A percentile compares a stretch with the other conserved stretches of the same genome.
phyloP scores from a whole-genome alignment of 1,140 invertebrate genomes.

The Cheumatopsyche charites region DNA sequence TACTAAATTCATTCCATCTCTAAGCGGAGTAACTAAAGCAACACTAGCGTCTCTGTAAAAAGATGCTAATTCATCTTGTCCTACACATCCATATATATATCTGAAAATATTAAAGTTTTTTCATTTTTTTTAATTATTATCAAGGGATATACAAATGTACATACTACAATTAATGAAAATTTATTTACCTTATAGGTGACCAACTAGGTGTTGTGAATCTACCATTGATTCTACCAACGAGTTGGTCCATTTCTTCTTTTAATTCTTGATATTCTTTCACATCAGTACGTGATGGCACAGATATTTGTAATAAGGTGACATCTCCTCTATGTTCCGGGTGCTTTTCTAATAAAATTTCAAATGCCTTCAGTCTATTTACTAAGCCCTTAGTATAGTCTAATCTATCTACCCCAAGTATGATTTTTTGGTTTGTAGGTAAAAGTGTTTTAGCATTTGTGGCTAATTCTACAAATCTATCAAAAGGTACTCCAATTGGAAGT shows the following conservation, averaged over 20 bases:
- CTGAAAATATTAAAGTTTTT: conserved; percentile 48
- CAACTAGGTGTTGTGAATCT: conserved; percentile 87
- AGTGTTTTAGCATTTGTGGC: conserved; percentile 79
- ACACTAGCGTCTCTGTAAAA: conserved; percentile 86
- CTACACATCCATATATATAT: conserved; percentile 89
- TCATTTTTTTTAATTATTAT: too few relatives aligned
- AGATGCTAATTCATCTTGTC: conserved; percentile 82
- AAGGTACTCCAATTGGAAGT: conserved; percentile 87
- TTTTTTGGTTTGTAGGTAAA: conserved; percentile 75
- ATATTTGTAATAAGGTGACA: conserved; percentile 82
- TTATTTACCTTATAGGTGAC: conserved; percentile 77
- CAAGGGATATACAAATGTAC: not conserved
- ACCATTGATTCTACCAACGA: conserved; percentile 87
- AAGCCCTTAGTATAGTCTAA: conserved; percentile 92
- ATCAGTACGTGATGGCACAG: conserved; percentile 87
- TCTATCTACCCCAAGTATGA: conserved; percentile 85
- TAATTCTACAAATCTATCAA: conserved; percentile 82
- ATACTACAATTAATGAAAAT: not conserved
- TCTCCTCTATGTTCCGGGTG: conserved; percentile 86
- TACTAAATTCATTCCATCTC: conserved; percentile 93
- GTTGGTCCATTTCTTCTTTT: conserved; percentile 89
- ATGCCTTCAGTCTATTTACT: conserved; percentile 82
- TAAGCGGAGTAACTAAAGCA: conserved; percentile 82
- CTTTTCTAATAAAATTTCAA: conserved; percentile 82
- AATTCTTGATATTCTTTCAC: conserved; percentile 90